phyloP scores from a whole-genome alignment of 2,888 invertebrate species.

The Ceraclea dissimilis region DNA sequence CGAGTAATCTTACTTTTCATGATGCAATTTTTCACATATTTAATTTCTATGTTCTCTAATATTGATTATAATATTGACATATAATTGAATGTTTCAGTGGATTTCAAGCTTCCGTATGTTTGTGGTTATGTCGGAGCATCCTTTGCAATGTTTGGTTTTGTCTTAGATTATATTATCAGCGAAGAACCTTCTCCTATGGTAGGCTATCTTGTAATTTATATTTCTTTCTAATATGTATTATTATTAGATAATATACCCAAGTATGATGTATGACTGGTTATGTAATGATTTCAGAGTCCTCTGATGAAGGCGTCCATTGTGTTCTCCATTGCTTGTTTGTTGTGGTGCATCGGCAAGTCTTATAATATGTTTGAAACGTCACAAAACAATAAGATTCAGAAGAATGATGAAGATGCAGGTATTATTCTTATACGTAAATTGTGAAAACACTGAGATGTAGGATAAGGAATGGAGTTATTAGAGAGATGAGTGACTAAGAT shows the following conservation, averaged over 20 bases:
- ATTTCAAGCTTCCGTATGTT: constrained; percentile 66
- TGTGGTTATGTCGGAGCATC: constrained; percentile 67
- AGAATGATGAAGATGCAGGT: background rate
- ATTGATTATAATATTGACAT: no score
- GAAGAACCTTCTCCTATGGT: constrained; percentile 57
- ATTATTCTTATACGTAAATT: no score
- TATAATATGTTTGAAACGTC: background rate
- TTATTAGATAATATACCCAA: no score
- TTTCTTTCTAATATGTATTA: background rate
- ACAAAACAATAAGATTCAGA: background rate
- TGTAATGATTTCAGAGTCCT: constrained; percentile 21
- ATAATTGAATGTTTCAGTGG: constrained; percentile 46
- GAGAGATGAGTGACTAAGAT: no score
- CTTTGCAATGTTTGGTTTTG: constrained; percentile 59
- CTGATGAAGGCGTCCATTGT: constrained; percentile 13
- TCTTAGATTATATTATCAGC: constrained; percentile 60
- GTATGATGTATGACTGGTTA: no score
- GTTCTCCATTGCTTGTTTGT: background rate
- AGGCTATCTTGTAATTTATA: constrained; percentile 31
- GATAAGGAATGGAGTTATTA: no score
- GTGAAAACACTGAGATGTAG: no score
- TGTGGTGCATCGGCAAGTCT: background rate
- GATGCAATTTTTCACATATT: no score
- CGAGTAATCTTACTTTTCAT: no score
- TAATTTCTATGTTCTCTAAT: no score